Evolutionary conservation across 2,888 invertebrate species (phyloP).

Genomic region (Caenorhabditis japonica): DNA sequence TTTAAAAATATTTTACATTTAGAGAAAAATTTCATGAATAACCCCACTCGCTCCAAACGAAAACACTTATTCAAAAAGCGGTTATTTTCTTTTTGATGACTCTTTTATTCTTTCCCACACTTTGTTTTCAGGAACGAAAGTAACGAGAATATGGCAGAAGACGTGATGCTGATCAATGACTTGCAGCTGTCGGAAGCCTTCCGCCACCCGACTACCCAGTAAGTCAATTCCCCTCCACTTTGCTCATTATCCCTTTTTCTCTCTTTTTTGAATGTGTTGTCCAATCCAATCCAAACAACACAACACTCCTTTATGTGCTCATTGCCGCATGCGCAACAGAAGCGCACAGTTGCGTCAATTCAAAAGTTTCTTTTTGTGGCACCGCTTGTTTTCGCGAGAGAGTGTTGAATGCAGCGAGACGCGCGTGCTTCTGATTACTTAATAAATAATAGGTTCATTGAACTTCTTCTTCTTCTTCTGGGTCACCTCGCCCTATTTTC

Average conservation of each 20-base stretch:
- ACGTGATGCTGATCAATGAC: constrained; percentile 76
- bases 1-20: too few species aligned
- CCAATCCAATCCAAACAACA: constrained; percentile 8
- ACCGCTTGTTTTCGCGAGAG: constrained; percentile 30
- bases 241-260: not conserved
- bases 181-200: constrained; percentile 79
- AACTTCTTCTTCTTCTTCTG: constrained; percentile 26
- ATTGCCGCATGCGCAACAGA: constrained; percentile 30
- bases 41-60: too few species aligned
- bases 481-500: constrained; percentile 16
- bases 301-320: constrained; percentile 41
- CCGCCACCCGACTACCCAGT: constrained; percentile 81
- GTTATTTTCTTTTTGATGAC: too few species aligned
- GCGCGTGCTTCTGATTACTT: constrained; percentile 26
- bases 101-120: constrained; percentile 10
- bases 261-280: constrained; percentile 24
- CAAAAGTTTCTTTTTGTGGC: constrained; percentile 34
- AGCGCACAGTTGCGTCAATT: constrained; percentile 35
- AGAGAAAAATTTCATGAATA: too few species aligned
- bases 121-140: constrained; percentile 32
- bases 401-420: constrained; percentile 14
- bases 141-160: constrained; percentile 37
- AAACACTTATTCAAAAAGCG: too few species aligned
- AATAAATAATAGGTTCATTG: constrained; percentile 17
- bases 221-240: constrained; percentile 68